These are phyloP conservation scores for Amphibalanus amphitrite DNA, from an alignment of 1,140 invertebrate species.

Conservation along the genomic window DNA sequence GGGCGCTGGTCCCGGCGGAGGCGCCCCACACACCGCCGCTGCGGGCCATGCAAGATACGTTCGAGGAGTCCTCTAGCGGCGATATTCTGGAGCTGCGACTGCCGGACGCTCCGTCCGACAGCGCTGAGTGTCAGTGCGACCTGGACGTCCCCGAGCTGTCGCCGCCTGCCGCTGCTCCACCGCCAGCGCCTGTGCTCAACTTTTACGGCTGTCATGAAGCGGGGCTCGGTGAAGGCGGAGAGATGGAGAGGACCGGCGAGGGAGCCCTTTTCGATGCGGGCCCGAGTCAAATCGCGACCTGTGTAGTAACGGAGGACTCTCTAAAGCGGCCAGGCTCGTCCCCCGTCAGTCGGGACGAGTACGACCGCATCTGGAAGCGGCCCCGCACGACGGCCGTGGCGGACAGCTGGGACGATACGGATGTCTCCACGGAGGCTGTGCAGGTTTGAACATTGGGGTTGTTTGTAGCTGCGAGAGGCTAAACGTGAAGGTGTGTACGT, in stretches of 20 bases:
- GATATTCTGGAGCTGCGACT: neutral
- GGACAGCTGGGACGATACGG: neutral
- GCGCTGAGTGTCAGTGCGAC: neutral
- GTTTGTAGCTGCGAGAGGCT: too few relatives aligned
- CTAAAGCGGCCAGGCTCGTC: neutral
- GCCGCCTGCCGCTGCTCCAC: too few relatives aligned
- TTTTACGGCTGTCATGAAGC: neutral
- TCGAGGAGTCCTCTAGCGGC: neutral
- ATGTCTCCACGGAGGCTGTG: too few relatives aligned
- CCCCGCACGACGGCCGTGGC: neutral
- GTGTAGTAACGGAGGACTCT: neutral
- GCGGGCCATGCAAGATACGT: neutral
- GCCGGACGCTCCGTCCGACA: neutral
- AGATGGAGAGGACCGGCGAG: too few relatives aligned
- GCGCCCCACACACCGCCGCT: neutral
- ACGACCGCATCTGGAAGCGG: neutral
- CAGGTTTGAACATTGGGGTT: too few relatives aligned
- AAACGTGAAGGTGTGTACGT: too few relatives aligned
- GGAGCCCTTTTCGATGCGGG: too few relatives aligned
- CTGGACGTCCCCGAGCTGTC: too few relatives aligned
- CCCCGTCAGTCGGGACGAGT: neutral
- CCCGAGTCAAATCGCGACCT: too few relatives aligned
- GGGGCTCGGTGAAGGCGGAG: too few relatives aligned
- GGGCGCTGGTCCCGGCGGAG: too few relatives aligned
- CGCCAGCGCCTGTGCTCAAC: neutral